Conservation (phyloP, 2,888 invertebrate genomes). For the Germaria angustata region DNA sequence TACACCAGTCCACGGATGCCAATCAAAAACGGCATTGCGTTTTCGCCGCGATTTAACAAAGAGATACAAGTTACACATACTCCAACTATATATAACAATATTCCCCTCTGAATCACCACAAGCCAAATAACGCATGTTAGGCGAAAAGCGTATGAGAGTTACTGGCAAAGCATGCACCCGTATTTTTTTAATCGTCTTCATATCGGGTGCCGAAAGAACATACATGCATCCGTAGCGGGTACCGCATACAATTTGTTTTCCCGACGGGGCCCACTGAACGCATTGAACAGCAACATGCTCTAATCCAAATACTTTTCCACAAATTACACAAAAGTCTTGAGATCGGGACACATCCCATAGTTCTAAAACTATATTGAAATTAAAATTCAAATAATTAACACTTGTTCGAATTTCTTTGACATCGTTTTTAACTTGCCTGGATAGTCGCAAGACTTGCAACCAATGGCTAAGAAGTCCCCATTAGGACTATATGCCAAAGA, state of each 20-base stretch:
- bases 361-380: slow-evolving; percentile 73
- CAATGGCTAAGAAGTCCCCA: slow-evolving; percentile 76
- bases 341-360: slow-evolving; percentile 72
- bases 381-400: background rate
- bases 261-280: slow-evolving; percentile 75
- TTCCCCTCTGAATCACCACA: slow-evolving; percentile 74
- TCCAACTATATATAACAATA: slow-evolving; percentile 73
- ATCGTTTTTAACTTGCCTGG: slow-evolving; percentile 69
- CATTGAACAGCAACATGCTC: slow-evolving; percentile 70
- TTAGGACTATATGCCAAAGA: slow-evolving; percentile 75
- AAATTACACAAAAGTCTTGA: slow-evolving; percentile 71
- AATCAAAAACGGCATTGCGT: slow-evolving; percentile 75
- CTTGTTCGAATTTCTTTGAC: background rate
- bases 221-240: slow-evolving; percentile 72
- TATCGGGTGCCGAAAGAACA: slow-evolving; percentile 69
- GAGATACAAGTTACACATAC: slow-evolving; percentile 68
- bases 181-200: slow-evolving; percentile 68
- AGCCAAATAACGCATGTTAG: slow-evolving; percentile 75
- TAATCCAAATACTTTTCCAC: slow-evolving; percentile 72
- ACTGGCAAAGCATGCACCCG: slow-evolving; percentile 71
- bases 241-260: slow-evolving; percentile 75
- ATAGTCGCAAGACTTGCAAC: slow-evolving; percentile 71
- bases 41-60: slow-evolving; percentile 70
- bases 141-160: slow-evolving; percentile 74
- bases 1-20: slow-evolving; percentile 81